phyloP scores from a whole-genome alignment of 2,113 vertebrate species.

The Buteo buteo region DNA sequence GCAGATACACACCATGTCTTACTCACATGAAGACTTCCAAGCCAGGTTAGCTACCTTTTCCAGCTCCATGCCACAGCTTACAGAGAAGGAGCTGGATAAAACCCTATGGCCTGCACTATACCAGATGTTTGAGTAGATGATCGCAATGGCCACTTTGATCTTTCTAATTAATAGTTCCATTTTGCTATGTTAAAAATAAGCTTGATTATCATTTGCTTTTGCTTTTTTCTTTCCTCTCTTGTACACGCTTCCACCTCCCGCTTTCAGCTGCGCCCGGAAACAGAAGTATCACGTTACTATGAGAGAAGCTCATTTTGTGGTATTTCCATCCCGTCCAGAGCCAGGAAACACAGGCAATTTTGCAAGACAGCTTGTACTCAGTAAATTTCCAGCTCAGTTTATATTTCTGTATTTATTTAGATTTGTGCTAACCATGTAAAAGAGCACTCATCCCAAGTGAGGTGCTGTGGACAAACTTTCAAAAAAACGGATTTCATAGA shows the following conservation, averaged over 20 bases:
- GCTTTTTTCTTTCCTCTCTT: neutral
- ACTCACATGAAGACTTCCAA: neutral
- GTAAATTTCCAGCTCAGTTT: conserved; percentile 59
- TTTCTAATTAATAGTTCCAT: neutral
- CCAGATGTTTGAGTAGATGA: neutral
- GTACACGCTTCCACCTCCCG: neutral
- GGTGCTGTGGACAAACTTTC: neutral
- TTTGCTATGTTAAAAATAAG: neutral
- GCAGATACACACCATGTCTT: neutral
- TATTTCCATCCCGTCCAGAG: conserved; percentile 51
- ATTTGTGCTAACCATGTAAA: neutral
- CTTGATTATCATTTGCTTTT: neutral
- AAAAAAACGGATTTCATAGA: neutral
- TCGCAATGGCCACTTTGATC: neutral
- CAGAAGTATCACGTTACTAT: conserved; percentile 41
- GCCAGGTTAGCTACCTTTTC: neutral
- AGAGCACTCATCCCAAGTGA: neutral
- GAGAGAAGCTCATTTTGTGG: conserved; percentile 30
- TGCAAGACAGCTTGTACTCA: conserved; percentile 54
- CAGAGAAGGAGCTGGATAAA: neutral
- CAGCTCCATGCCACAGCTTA: neutral
- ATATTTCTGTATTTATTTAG: conserved; percentile 46
- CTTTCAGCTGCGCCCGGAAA: conserved; percentile 16
- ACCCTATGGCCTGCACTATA: neutral
- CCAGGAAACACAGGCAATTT: conserved; percentile 56